These are phyloP conservation scores for Girardinichthys multiradiatus DNA, from an alignment of 2,113 vertebrate genomes.

Conservation along the genomic window DNA sequence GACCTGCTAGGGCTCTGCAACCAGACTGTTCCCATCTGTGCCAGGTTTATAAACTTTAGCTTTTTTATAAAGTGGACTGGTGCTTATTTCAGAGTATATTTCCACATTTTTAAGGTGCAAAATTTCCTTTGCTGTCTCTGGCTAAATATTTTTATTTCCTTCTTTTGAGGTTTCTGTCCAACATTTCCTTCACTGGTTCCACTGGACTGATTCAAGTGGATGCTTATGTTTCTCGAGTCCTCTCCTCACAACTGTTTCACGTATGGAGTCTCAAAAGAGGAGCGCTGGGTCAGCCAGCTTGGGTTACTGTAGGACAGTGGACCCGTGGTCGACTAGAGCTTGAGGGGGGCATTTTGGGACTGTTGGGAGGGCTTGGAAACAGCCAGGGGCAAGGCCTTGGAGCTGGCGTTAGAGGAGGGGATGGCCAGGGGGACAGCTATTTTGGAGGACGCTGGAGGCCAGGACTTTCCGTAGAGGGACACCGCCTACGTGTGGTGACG, in stretches of 20 bases:
- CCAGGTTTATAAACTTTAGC: slow-evolving; percentile 20
- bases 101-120: slow-evolving; percentile 15
- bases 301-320: slow-evolving; percentile 94
- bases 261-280: slow-evolving; percentile 96
- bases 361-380: slow-evolving; percentile 82
- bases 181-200: slow-evolving; percentile 91
- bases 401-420: slow-evolving; percentile 77
- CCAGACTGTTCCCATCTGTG: slow-evolving; percentile 34
- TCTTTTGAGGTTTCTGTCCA: slow-evolving; percentile 88
- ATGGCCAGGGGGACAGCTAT: slow-evolving; percentile 58
- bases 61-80: not conserved
- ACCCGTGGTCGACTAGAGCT: slow-evolving; percentile 86
- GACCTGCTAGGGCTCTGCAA: slow-evolving; percentile 39
- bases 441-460: slow-evolving; percentile 74
- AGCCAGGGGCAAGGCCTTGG: slow-evolving; percentile 90
- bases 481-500: slow-evolving; percentile 91
- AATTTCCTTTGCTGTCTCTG: not conserved
- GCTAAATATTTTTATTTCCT: slow-evolving; percentile 29
- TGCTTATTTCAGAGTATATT: slow-evolving; percentile 1
- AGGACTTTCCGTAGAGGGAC: slow-evolving; percentile 71
- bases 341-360: slow-evolving; percentile 88
- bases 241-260: slow-evolving; percentile 92
- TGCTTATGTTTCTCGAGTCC: slow-evolving; percentile 82
- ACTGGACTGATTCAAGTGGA: slow-evolving; percentile 90
- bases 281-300: slow-evolving; percentile 91